phyloP scores from a whole-genome alignment of 1,140 invertebrate species.

The Portunus trituberculatus region DNA sequence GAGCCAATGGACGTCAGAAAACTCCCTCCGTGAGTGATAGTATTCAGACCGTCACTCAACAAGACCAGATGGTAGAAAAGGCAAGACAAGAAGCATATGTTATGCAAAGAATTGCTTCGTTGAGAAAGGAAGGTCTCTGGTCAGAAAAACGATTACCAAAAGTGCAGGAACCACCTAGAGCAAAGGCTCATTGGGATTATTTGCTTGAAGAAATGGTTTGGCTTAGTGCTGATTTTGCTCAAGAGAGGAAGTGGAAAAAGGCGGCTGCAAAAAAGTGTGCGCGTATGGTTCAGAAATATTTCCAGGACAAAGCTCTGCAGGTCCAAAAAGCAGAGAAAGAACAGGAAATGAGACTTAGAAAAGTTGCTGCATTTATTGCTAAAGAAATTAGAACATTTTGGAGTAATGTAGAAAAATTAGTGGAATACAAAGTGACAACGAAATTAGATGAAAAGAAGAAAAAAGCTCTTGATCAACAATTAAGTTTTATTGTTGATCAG shows the following conservation, averaged over 20 bases:
- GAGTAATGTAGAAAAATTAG: constrained; percentile 97
- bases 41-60: constrained; percentile 62
- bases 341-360: constrained; percentile 91
- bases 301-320: constrained; percentile 94
- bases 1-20: constrained; percentile 39
- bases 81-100: constrained; percentile 90
- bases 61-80: constrained; percentile 78
- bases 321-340: constrained; percentile 95
- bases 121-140: constrained; percentile 91
- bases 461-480: constrained; percentile 96
- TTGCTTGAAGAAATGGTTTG: constrained; percentile 99
- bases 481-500: constrained; percentile 99
- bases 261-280: constrained; percentile 93
- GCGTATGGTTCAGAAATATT: constrained; percentile 95
- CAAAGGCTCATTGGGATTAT: constrained; percentile 99
- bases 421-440: constrained; percentile 96
- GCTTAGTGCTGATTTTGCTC: constrained; percentile 97
- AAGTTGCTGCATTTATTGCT: constrained; percentile 93
- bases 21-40: constrained; percentile 54
- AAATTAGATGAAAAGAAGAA: constrained; percentile 96
- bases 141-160: constrained; percentile 94
- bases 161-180: constrained; percentile 92
- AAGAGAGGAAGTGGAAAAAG: constrained; percentile 99
- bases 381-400: constrained; percentile 98
- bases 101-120: constrained; percentile 93